Base-by-base conservation (phyloP, 1,140 invertebrate genomes). In the Branchinecta lynchi region DNA sequence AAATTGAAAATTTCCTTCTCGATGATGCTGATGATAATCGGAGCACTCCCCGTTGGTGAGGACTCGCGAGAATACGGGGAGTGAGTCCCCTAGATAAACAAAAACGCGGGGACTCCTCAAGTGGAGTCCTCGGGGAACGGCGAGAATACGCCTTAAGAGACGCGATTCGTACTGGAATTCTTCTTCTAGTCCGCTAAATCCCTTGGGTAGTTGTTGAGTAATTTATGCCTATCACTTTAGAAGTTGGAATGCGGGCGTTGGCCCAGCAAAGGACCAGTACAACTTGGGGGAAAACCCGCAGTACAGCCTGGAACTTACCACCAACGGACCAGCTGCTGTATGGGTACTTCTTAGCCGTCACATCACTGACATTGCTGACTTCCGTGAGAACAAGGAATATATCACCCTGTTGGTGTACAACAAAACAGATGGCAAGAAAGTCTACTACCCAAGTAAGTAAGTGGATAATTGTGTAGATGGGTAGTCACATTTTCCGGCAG, bases 201-300 rank as follows among this genome's bases (percentile, higher is more conserved):
- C 70, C 70, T 73, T 73, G 45, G 66, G 68, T 44, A 44, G 32
- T 5, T 32, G 32, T 32, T 32, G 32, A 32, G 32, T 32, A 32
- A 32, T 32, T 5, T 5, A 3, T 32, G 32, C 32, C 32, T 32
- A 32, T 32, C 32, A 32, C 77, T 80, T 44, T 73, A 93, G 92
- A 75, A 86, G 87, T 75, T 98, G 95, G 95, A 84, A 84, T 74
- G 89, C 91, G 65, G 90, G 89, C 68, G 82, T 84, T 65, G 94
- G 95, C 15, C 95, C 95, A 5, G 84, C 86, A 0, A 92, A 92
- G 78, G 95, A 98, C 81, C 82, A 87, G 0, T 98, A 95, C 78
- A 94, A 91, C 72, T 88, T 98, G 66, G 87, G 89, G 65, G 89
- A 94, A 71, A 98, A 98, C 81, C 95, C 95, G 0, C 95, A 98